These are phyloP conservation scores for Sarcophaga carnaria DNA, from an alignment of 2,888 invertebrate species.

Conservation along the genomic window DNA sequence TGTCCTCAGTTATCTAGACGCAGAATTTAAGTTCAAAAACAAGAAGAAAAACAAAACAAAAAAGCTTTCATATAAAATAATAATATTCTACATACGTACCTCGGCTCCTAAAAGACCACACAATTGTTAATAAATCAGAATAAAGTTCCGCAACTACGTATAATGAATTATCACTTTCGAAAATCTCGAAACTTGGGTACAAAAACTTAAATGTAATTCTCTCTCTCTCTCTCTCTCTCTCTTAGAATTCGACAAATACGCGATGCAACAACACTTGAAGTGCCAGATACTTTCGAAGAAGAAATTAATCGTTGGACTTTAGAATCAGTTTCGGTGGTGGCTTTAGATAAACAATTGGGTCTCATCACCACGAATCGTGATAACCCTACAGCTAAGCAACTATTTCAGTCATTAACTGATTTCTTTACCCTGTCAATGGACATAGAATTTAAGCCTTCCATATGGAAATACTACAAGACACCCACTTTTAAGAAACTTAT, in stretches of 20 bases:
- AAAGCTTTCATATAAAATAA: too few relatives aligned
- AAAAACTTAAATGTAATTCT: not conserved
- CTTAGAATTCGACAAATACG: slow-evolving; percentile 78
- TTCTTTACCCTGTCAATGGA: slow-evolving; percentile 67
- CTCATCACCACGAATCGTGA: slow-evolving; percentile 70
- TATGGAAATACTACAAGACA: slow-evolving; percentile 74
- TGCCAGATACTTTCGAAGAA: slow-evolving; percentile 82
- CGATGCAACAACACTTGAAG: slow-evolving; percentile 76
- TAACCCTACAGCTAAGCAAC: slow-evolving; percentile 66
- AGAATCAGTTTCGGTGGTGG: slow-evolving; percentile 83
- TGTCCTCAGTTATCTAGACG: too few relatives aligned
- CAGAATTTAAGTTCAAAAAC: too few relatives aligned
- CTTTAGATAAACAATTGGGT: slow-evolving; percentile 80
- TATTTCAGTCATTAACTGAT: slow-evolving; percentile 70
- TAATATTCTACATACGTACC: too few relatives aligned
- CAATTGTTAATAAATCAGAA: too few relatives aligned
- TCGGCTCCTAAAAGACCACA: too few relatives aligned
- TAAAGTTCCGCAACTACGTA: too few relatives aligned
- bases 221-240: not conserved
- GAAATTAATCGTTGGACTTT: slow-evolving; percentile 84
- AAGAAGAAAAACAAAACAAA: too few relatives aligned
- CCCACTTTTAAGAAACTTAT: slow-evolving; percentile 73
- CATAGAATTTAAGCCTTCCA: slow-evolving; percentile 73
- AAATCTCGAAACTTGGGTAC: too few relatives aligned
- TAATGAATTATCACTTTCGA: too few relatives aligned